These are phyloP conservation scores for Toxotes chatareus DNA, from an alignment of 2,113 vertebrate genomes.

Conservation along the genomic window DNA sequence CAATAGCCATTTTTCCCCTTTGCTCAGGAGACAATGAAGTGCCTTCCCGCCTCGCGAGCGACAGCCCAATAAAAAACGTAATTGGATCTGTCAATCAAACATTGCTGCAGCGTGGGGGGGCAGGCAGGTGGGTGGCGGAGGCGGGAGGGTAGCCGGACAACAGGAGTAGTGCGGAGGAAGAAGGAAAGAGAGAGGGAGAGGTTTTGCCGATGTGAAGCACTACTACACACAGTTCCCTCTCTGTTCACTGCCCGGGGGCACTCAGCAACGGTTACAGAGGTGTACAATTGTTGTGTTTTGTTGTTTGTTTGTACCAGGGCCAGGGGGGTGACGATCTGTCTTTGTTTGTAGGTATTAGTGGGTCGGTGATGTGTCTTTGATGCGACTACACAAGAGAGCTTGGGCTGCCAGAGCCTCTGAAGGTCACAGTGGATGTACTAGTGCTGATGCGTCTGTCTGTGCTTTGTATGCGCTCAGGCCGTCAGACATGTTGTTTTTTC, in stretches of 20 bases:
- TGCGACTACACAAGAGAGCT: slow-evolving; percentile 63
- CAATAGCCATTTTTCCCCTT: slow-evolving; percentile 74
- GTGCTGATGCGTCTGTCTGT: slow-evolving; percentile 52
- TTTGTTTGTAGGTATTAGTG: slow-evolving; percentile 74
- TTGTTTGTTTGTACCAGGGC: slow-evolving; percentile 62
- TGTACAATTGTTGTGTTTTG: slow-evolving; percentile 62
- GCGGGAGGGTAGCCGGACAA: slow-evolving; percentile 57
- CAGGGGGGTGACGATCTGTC: slow-evolving; percentile 59
- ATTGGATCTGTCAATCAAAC: slow-evolving; percentile 85
- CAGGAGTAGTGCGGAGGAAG: slow-evolving; percentile 18
- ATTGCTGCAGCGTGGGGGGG: slow-evolving; percentile 57
- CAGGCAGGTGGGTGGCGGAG: slow-evolving; percentile 50
- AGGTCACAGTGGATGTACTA: slow-evolving; percentile 68
- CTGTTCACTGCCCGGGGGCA: slow-evolving; percentile 46
- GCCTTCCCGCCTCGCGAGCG: slow-evolving; percentile 76
- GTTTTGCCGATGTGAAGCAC: slow-evolving; percentile 6
- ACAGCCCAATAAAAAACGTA: slow-evolving; percentile 85
- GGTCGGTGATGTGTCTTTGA: slow-evolving; percentile 71
- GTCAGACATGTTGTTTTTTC: slow-evolving; percentile 59
- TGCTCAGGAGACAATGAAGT: slow-evolving; percentile 83
- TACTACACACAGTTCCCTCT: slow-evolving; percentile 20
- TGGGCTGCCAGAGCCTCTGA: slow-evolving; percentile 64
- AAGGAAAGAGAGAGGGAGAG: not conserved
- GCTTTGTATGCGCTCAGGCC: slow-evolving; percentile 28
- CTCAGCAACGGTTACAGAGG: slow-evolving; percentile 51